Conservation (phyloP, 2,888 invertebrate genomes). For the Diaprepes abbreviatus region DNA sequence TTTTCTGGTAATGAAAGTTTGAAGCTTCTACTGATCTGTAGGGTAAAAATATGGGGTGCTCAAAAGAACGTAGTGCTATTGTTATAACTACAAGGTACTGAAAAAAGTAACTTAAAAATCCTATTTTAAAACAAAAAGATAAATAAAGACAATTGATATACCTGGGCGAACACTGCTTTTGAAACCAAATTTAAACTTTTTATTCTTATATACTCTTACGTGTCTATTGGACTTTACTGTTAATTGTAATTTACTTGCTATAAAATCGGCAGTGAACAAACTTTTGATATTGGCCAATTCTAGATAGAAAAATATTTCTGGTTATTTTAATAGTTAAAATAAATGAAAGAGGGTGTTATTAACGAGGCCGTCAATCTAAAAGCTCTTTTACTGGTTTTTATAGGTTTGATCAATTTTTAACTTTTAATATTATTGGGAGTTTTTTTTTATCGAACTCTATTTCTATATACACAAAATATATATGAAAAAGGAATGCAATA, state of each 20-base stretch:
- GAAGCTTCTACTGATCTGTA: too few relatives aligned
- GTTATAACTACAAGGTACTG: too few relatives aligned
- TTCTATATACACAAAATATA: too few relatives aligned
- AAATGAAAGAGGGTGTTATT: neutral
- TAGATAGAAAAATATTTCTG: conserved; percentile 42
- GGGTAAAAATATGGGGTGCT: too few relatives aligned
- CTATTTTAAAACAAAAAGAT: conserved; percentile 24
- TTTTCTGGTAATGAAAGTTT: too few relatives aligned
- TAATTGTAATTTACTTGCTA: conserved; percentile 52
- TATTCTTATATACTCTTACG: conserved; percentile 52
- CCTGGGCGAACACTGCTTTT: conserved; percentile 35
- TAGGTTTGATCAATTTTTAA: too few relatives aligned
- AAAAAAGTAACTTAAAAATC: neutral
- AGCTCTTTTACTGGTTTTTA: too few relatives aligned
- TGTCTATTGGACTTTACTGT: conserved; percentile 50
- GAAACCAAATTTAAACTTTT: conserved; percentile 46
- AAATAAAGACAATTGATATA: conserved; percentile 24
- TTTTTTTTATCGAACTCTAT: too few relatives aligned
- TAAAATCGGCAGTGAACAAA: conserved; percentile 55
- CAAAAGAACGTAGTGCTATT: too few relatives aligned
- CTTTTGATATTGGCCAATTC: conserved; percentile 54
- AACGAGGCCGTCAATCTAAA: neutral
- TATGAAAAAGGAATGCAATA: too few relatives aligned
- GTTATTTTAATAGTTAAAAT: conserved; percentile 2
- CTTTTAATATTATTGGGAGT: too few relatives aligned